Evolutionary conservation across 2,113 vertebrate genomes (phyloP), one percentile per base, ranked within the genome.

Genomic region (Alectura lathami): DNA sequence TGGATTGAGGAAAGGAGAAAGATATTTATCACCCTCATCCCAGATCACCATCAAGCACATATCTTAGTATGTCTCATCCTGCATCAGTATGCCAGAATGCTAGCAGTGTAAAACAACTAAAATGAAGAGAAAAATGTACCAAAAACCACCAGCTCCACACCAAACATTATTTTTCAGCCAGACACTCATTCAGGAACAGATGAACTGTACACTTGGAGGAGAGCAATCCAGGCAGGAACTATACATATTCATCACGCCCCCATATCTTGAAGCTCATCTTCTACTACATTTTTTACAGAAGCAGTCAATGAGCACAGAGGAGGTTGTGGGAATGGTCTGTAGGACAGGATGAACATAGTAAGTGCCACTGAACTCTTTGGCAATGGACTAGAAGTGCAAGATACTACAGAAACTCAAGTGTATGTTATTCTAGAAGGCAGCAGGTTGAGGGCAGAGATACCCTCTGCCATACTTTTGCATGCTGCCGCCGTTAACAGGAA

Each of bases 231-330:
- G 30, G 24, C 32, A 43, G 42, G 30, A 72, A 42, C 12, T 43
- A 15, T 17, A 40, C 15, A 13, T 64, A 64, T 38, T 43, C 15
- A 20, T 29, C 42, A 47, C 59, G 27, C 1, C 11, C 5, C 15
- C 13, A 20, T 36, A 4, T 15, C 24, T 48, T 54, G 30, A 81
- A 42, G 21, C 21, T 53, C 38, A 29, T 6, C 36, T 68, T 67
- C 53, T 17, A 32, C n/a, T 54, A 23, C 38, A 17, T 66, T 27
- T 54, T 68, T 30, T 62, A 68, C 40, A 56, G 57, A 77, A 32
- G 12, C 38, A 47, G n/a, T 17, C 51, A 72, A 9, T 0, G 0
- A 66, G 66, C 72, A 66, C 9, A 8, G 1, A 6, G 4, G 6
- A 62, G 34, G 6, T 27, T 50, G 23, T 15, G 22, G 30, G 2